Base-by-base conservation (phyloP, 2,888 invertebrate genomes). In the Tryphoninae sp. region DNA sequence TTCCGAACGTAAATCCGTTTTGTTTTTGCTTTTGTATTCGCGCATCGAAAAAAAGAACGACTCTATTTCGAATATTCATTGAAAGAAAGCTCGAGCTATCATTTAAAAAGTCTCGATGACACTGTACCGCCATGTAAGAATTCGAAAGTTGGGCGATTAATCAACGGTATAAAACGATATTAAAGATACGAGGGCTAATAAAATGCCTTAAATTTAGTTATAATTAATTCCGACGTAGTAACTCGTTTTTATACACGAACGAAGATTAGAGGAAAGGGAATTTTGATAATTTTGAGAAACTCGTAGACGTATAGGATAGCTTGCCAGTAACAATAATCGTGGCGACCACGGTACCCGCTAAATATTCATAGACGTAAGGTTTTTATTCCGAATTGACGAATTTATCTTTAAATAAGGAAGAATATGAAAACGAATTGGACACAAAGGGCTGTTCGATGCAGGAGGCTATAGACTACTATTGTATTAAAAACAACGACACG, bases 271-370 rank as follows among this genome's bases (percentile, higher is more conserved):
- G 22, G 26, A 33, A 7, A 23, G 59, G 42, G 53, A 62, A 59
- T 33, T 62, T 62, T 62, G 26, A 78, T 72, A 67, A 67, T 8
- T 11, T 53, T 78, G 33, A 33, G 33, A 33, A 69, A 71, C 42
- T 78, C 51, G 40, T 83, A 33, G 7, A 81, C 77, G 80, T 76
- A 74, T 84, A 86, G 75, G 85, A 81, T 88, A 88, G 86, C 88
- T 90, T 89, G 90, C 89, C 89, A 89, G 88, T 88, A 88, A 80
- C 19, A 62, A 42, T 16, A 19, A 59, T 62, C 67, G 33, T 75
- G 64, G 58, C 49, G 7, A 55, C 49, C 61, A 26, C 64, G 74
- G 67, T 82, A 78, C 26, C 72, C 40, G 58, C 68, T 73, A 80
- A 49, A 40, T 13, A 72, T 16, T 67, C 69, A 71, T 16, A 33